These are phyloP conservation scores for Archocentrus centrarchus DNA, from an alignment of 2,113 vertebrate genomes.

Conservation along the genomic window DNA sequence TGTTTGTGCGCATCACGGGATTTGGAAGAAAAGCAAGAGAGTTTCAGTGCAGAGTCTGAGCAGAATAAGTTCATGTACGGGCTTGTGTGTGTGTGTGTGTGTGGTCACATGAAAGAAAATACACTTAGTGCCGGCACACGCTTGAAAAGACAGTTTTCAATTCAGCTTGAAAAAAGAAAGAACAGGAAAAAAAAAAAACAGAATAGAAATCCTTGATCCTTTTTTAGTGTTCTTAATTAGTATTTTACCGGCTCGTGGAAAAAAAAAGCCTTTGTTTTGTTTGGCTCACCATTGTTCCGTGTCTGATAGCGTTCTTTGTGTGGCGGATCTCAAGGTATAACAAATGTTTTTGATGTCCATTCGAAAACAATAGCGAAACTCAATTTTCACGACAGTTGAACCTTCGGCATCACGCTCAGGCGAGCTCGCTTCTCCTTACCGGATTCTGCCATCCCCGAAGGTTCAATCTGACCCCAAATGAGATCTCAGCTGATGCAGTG, in stretches of 20 bases:
- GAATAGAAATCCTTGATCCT: constrained; percentile 61
- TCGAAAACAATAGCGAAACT: constrained; percentile 5
- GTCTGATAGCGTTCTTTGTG: constrained; percentile 50
- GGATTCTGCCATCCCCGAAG: constrained; percentile 37
- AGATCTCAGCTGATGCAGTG: constrained; percentile 49
- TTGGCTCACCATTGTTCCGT: constrained; percentile 38
- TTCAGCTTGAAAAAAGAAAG: constrained; percentile 11
- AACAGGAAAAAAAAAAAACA: constrained; percentile 35
- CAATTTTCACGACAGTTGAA: constrained; percentile 32
- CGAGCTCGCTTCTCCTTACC: not conserved
- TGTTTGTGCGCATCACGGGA: not conserved
- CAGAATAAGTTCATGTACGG: not conserved
- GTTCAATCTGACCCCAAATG: constrained; percentile 61
- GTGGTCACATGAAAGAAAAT: constrained; percentile 25
- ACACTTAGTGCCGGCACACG: not conserved
- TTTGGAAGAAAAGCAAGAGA: not conserved
- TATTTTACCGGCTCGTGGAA: constrained; percentile 50
- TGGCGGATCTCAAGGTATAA: constrained; percentile 45
- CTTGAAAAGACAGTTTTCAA: not conserved
- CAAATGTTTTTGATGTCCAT: constrained; percentile 3
- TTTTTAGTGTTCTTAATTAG: constrained; percentile 63
- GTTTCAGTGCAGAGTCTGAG: not conserved
- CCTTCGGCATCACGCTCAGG: not conserved
- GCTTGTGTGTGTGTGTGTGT: not conserved
- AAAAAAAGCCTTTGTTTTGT: constrained; percentile 52